Conservation (phyloP, 2,797 vertebrate species). For the Micropoecilia bifurca region DNA sequence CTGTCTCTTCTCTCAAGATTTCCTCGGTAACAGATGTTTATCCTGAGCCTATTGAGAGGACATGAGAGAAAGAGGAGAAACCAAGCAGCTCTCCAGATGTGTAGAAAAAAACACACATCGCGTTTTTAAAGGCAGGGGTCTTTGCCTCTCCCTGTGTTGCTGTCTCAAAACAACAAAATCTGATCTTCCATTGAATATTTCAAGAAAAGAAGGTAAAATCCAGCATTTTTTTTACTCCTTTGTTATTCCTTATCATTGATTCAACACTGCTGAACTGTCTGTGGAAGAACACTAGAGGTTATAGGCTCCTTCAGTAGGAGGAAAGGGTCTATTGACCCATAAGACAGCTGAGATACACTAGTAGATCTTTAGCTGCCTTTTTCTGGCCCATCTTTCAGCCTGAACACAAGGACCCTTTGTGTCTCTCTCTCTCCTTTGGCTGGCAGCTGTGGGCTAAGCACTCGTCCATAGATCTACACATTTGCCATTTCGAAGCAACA, state of each 20-base stretch:
- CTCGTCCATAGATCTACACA: slow-evolving; percentile 73
- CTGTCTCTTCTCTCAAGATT: slow-evolving; percentile 57
- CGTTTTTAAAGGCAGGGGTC: slow-evolving; percentile 42
- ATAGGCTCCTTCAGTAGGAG: slow-evolving; percentile 52
- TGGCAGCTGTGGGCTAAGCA: slow-evolving; percentile 79
- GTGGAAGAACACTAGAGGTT: slow-evolving; percentile 38
- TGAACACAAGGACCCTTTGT: slow-evolving; percentile 75
- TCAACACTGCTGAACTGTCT: slow-evolving; percentile 48
- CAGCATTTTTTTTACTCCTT: slow-evolving; percentile 20
- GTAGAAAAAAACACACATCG: slow-evolving; percentile 59
- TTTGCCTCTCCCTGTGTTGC: slow-evolving; percentile 28
- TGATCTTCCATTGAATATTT: slow-evolving; percentile 39
- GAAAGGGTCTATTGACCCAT: slow-evolving; percentile 73
- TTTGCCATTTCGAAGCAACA: slow-evolving; percentile 70
- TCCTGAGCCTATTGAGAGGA: slow-evolving; percentile 60
- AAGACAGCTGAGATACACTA: slow-evolving; percentile 79
- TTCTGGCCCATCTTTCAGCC: slow-evolving; percentile 69
- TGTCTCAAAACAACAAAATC: slow-evolving; percentile 43
- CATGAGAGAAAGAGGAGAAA: slow-evolving; percentile 47
- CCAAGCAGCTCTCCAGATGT: slow-evolving; percentile 68
- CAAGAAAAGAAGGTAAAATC: slow-evolving; percentile 39
- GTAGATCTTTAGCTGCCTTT: slow-evolving; percentile 73
- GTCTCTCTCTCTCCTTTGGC: slow-evolving; percentile 69
- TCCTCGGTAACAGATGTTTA: slow-evolving; percentile 73
- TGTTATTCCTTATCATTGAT: slow-evolving; percentile 57